Evolutionary conservation across 2,888 invertebrate genomes (phyloP).

Genomic region (Abrostola triplasia): DNA sequence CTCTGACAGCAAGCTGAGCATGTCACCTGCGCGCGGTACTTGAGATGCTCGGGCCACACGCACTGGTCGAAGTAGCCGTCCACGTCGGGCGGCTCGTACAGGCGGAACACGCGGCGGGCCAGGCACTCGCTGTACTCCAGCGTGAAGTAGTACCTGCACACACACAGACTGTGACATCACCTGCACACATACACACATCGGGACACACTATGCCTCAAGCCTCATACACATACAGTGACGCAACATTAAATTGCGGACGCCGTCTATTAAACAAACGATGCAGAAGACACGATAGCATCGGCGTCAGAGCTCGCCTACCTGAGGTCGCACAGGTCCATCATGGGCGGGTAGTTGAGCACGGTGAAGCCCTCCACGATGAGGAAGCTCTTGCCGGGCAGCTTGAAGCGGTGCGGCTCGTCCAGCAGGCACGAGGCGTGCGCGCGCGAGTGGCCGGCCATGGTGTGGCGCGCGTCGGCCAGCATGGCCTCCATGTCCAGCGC

Average conservation of each 20-base stretch:
- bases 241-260: too few relatives aligned
- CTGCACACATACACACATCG: too few relatives aligned
- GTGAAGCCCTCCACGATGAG: slow-evolving; percentile 94
- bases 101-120: slow-evolving; percentile 86
- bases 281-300: too few relatives aligned
- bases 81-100: slow-evolving; percentile 96
- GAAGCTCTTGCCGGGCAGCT: slow-evolving; percentile 76
- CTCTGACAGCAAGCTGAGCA: too few relatives aligned
- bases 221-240: too few relatives aligned
- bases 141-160: slow-evolving; percentile 90
- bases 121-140: slow-evolving; percentile 91
- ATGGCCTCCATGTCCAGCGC: slow-evolving; percentile 92
- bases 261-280: not conserved
- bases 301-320: too few relatives aligned
- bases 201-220: too few relatives aligned
- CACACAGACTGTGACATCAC: not conserved
- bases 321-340: slow-evolving; percentile 90
- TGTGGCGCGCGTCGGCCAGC: slow-evolving; percentile 87
- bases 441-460: slow-evolving; percentile 65
- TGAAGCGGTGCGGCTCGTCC: slow-evolving; percentile 37
- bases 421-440: slow-evolving; percentile 41
- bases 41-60: slow-evolving; percentile 96
- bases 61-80: slow-evolving; percentile 95
- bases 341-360: slow-evolving; percentile 91
- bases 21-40: slow-evolving; percentile 84